Base-by-base conservation (phyloP, 2,888 invertebrate species). In the Pseudeuparius sepicola region DNA sequence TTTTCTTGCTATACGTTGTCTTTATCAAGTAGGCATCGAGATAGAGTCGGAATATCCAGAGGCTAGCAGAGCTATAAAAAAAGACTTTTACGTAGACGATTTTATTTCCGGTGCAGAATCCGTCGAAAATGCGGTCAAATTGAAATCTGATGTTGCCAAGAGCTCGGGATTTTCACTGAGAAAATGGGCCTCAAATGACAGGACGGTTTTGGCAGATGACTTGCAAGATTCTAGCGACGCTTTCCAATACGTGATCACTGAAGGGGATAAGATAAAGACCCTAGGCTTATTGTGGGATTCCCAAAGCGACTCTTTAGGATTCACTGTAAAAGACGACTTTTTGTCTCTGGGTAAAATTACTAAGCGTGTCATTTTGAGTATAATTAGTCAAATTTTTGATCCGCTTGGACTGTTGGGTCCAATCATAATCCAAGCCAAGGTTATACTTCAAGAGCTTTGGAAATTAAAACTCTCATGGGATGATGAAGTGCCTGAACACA, bases 321-420 rank as follows among this genome's bases (percentile, higher is more conserved):
- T 10, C n/a, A 24, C 4, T 6, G 31, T 36, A 15, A n/a, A 31
- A 24, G 10, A 6, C 9, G 3, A 4, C 4, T 17, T 17, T 20
- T 11, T 4, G 11, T 4, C 9, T 6, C 6, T 9, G n/a, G 12
- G n/a, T 6, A 5, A 34, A 3, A 4, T 34, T 14, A 33, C 40
- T n/a, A 49, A 48, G 30, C 14, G 49, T 18, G 35, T 15, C 4
- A 31, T 50, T 14, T 34, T 48, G 7, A 48, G n/a, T n/a, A n/a
- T n/a, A n/a, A n/a, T n/a, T n/a, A n/a, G n/a, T n/a, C n/a, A n/a
- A n/a, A n/a, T n/a, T 9, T 51, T 44, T 34, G 51, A 52, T 30
- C 45, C 47, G 3, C 16, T 50, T 17, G 48, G 49, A 16, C 23
- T 49, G 3, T 5, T 51, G 10, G 39, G 39, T 7, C 50, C 52